Evolutionary conservation across 1,140 invertebrate species (phyloP).

Genomic region (Amyelois transitella): DNA sequence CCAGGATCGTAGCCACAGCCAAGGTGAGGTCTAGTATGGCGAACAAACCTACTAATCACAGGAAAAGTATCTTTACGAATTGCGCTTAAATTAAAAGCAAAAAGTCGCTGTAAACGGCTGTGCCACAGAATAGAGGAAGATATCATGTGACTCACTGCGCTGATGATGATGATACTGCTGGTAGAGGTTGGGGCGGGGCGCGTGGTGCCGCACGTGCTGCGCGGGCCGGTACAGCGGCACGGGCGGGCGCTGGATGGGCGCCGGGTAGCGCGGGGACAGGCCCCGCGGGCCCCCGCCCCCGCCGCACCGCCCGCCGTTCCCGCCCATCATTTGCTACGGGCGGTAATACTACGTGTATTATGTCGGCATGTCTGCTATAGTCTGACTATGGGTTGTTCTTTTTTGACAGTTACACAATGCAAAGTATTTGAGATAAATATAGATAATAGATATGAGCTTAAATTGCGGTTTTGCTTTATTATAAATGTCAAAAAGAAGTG

Average conservation of each 20-base stretch:
- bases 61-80: too few species aligned
- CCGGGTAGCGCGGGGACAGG: slow-evolving; percentile 57
- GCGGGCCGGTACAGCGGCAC: slow-evolving; percentile 47
- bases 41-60: background rate
- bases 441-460: too few species aligned
- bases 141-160: slow-evolving; percentile 65
- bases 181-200: slow-evolving; percentile 36
- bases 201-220: slow-evolving; percentile 31
- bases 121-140: too few species aligned
- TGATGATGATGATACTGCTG: slow-evolving; percentile 52
- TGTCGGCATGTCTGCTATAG: background rate
- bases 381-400: too few species aligned
- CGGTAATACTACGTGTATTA: background rate
- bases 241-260: slow-evolving; percentile 67
- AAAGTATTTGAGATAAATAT: too few species aligned
- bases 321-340: slow-evolving; percentile 45
- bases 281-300: slow-evolving; percentile 38
- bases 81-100: too few species aligned
- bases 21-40: too few species aligned
- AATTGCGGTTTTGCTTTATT: too few species aligned
- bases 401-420: too few species aligned
- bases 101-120: too few species aligned
- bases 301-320: slow-evolving; percentile 45
- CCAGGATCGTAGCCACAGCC: too few species aligned
- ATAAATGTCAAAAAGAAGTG: too few species aligned